These are phyloP conservation scores for Hedya salicella DNA, from an alignment of 2,888 invertebrate species.

Conservation along the genomic window DNA sequence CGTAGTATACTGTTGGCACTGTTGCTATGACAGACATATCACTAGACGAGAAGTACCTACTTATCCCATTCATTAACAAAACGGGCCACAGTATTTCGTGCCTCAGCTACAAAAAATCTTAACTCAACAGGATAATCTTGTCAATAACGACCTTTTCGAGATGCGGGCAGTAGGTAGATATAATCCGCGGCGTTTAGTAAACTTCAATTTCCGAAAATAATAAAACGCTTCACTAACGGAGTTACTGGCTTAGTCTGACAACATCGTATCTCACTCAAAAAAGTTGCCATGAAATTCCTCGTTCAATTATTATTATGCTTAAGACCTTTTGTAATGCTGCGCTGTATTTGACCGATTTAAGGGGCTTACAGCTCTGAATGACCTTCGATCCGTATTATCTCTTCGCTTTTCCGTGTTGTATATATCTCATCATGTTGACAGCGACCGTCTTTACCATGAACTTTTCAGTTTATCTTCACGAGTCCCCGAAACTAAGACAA, in stretches of 20 bases:
- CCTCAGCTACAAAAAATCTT: background rate
- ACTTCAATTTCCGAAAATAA: conserved; percentile 23
- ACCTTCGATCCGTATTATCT: no score
- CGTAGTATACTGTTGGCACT: no score
- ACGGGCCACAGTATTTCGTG: background rate
- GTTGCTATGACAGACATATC: background rate
- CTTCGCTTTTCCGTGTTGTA: no score
- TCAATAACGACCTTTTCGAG: background rate
- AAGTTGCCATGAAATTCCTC: background rate
- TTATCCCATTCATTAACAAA: background rate
- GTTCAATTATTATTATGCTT: no score
- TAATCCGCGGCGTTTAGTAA: background rate
- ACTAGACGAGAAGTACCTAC: background rate
- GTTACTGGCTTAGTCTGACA: background rate
- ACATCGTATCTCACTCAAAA: background rate
- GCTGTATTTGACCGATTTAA: no score
- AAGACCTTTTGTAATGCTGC: no score
- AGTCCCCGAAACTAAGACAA: no score
- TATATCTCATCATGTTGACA: no score
- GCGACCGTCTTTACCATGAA: no score
- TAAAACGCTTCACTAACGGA: conserved; percentile 8
- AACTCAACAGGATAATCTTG: background rate
- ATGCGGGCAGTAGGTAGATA: no score
- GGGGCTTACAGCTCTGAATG: no score
- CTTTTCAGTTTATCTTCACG: no score